These are phyloP conservation scores for Ramazzottius varieornatus DNA, from an alignment of 2,888 invertebrate genomes.

Conservation along the genomic window DNA sequence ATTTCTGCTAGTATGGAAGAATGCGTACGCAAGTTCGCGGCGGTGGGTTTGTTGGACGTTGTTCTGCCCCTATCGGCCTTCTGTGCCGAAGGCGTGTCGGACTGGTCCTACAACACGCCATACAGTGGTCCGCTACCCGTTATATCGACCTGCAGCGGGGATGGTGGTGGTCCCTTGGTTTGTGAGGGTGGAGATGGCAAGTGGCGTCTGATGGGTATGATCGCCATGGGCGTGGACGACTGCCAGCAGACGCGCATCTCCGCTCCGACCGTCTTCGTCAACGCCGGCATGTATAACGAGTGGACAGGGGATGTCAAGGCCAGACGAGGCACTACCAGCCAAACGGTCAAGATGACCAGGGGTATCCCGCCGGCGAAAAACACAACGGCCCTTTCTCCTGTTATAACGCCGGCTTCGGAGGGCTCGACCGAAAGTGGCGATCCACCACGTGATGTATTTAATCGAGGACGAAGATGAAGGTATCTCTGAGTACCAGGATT, in stretches of 20 bases:
- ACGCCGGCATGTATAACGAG: background rate
- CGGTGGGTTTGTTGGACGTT: background rate
- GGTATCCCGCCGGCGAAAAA: too few relatives aligned
- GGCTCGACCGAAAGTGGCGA: too few relatives aligned
- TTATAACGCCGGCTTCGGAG: too few relatives aligned
- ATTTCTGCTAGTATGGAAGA: too few relatives aligned
- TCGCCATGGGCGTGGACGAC: background rate
- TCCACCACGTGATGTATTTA: too few relatives aligned
- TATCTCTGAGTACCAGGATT: too few relatives aligned
- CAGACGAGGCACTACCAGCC: too few relatives aligned
- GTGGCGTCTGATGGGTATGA: background rate
- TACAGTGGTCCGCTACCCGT: background rate
- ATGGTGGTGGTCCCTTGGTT: background rate
- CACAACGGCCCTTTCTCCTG: too few relatives aligned
- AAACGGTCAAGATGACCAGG: too few relatives aligned
- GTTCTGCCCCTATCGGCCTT: background rate
- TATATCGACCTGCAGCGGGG: background rate
- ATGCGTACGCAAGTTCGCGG: background rate
- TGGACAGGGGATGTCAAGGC: too few relatives aligned
- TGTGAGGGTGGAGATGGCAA: background rate
- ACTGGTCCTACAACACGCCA: background rate
- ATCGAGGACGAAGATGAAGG: too few relatives aligned
- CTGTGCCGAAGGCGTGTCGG: background rate
- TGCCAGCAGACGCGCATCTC: background rate
- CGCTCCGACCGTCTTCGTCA: constrained; percentile 1